phyloP scores from a whole-genome alignment of 2,113 vertebrate genomes.

The Diphyllodes magnificus region DNA sequence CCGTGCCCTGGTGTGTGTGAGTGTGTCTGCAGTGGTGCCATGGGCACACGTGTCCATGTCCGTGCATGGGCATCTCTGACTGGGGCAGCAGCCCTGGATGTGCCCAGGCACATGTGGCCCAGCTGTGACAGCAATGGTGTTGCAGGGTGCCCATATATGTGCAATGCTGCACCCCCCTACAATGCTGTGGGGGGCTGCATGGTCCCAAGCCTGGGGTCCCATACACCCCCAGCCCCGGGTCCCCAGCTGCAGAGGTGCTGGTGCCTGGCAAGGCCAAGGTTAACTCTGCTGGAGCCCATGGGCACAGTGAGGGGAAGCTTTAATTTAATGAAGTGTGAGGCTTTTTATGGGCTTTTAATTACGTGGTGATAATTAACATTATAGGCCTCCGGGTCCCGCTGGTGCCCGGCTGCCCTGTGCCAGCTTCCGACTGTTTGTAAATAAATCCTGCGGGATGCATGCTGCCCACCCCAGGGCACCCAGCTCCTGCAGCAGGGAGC shows the following conservation, averaged over 20 bases:
- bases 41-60: rapidly evolving
- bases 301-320: conserved; percentile 27
- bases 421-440: conserved; percentile 56
- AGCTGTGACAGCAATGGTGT: background rate
- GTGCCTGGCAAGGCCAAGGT: conserved; percentile 27
- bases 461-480: background rate
- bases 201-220: background rate
- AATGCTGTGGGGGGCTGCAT: rapidly evolving
- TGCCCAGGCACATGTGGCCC: rapidly evolving
- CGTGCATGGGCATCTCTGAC: rapidly evolving
- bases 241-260: background rate
- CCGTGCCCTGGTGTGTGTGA: rapidly evolving
- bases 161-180: background rate
- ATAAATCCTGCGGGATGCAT: background rate
- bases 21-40: rapidly evolving
- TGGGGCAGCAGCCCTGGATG: rapidly evolving
- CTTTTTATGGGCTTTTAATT: conserved; percentile 75
- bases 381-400: conserved; percentile 48
- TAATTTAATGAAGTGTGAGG: conserved; percentile 71
- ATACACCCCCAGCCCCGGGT: rapidly evolving
- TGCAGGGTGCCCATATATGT: rapidly evolving
- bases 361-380: conserved; percentile 71
- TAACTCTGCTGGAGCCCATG: background rate
- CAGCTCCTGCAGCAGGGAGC: rapidly evolving
- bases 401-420: conserved; percentile 52